These are phyloP conservation scores for Brachylomia viminalis DNA, from an alignment of 2,888 invertebrate genomes.

Conservation along the genomic window DNA sequence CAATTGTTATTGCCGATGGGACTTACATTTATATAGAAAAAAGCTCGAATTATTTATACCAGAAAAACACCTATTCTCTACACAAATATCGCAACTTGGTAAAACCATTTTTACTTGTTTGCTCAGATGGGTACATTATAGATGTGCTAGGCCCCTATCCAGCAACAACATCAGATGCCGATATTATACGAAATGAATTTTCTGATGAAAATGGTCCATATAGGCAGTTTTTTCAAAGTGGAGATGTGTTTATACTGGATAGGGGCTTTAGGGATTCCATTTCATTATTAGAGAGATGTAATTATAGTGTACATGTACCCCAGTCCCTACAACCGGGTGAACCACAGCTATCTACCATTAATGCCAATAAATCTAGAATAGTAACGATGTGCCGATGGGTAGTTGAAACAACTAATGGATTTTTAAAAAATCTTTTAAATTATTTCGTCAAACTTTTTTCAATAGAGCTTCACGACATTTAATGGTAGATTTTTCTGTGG, in stretches of 20 bases:
- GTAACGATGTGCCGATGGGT: slow-evolving; percentile 1
- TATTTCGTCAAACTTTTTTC: neutral
- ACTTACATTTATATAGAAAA: neutral
- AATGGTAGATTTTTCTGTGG: slow-evolving; percentile 1
- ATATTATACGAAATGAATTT: slow-evolving; percentile 6
- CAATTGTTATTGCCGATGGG: slow-evolving; percentile 5
- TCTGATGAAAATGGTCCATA: slow-evolving; percentile 1
- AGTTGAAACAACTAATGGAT: neutral
- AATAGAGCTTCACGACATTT: neutral
- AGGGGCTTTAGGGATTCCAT: slow-evolving; percentile 1
- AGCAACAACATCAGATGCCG: neutral
- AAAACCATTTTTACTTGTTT: slow-evolving; percentile 12
- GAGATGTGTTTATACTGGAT: neutral
- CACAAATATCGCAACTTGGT: neutral
- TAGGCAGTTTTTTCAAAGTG: slow-evolving; percentile 7
- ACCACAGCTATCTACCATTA: neutral
- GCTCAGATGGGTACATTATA: slow-evolving; percentile 5
- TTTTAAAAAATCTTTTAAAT: neutral
- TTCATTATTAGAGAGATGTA: slow-evolving; percentile 5
- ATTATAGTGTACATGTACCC: slow-evolving; percentile 8
- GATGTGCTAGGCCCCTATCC: neutral
- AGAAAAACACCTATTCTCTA: slow-evolving; percentile 1
- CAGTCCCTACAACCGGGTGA: slow-evolving; percentile 2
- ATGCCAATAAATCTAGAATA: slow-evolving; percentile 3
- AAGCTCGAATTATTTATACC: neutral